Base-by-base conservation (phyloP, 2,797 vertebrate genomes). In the Erpetoichthys calabaricus region DNA sequence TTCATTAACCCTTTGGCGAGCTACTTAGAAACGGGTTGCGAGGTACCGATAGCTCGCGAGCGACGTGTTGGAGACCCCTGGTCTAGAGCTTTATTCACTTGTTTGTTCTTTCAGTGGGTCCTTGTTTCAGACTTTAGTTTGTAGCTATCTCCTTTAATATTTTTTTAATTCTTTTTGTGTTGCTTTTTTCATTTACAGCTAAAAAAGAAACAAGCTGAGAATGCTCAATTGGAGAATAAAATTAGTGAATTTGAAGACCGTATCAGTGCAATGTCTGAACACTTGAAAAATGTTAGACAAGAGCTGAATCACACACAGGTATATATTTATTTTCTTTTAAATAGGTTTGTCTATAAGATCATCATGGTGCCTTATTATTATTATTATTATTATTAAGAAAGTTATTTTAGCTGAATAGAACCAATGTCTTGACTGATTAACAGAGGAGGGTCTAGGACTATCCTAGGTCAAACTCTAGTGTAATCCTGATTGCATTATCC, bases 271-370 rank as follows among this genome's bases (percentile, higher is more conserved):
- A 75, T 87, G 76, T 45, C 64, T 0, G 77, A 85, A 49, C 80
- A 81, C 62, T 61, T 90, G 45, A 90, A 80, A 73, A 87, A 88
- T 44, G 72, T 86, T 43, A 83, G 70, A 8, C 88, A 91, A 42
- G 89, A 92, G 63, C 64, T 91, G 56, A 72, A 65, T 59, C 81
- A 86, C 66, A 84, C 76, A 3, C 87, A 92, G 89, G 96, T 98
- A 79, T 57, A 57, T 41, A 0, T 2, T 25, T 25, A 1, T 25
- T 25, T 25, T 25, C 25, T 25, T 25, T 25, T 25, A 25, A 25
- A 25, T 25, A 25, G 25, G 25, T 25, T 25, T 25, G 25, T 25
- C 25, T 25, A 25, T 25, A 25, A 25, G 25, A 25, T 25, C 25
- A 25, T 25, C 25, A 25, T 25, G 25, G 25, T 25, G 25, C 25